Conservation (phyloP, 37 sponge, comb jelly and placozoan species). For the Lycopodina hypogea region DNA sequence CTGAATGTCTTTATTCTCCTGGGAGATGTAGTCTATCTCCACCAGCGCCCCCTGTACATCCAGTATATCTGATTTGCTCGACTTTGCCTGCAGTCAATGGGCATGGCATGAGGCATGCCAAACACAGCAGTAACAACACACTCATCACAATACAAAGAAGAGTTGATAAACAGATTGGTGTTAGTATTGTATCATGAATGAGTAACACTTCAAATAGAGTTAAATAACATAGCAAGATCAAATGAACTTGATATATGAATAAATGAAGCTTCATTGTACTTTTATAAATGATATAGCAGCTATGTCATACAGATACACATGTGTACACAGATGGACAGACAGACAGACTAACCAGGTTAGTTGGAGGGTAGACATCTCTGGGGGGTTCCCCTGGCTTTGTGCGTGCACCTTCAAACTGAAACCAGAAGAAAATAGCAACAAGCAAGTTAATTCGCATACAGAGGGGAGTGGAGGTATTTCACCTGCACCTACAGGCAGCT, state of each 20-base stretch:
- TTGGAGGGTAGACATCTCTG: constrained; percentile 49
- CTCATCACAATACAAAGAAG: not conserved
- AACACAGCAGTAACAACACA: too few species aligned
- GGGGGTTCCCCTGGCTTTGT: constrained; percentile 35
- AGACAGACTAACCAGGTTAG: constrained; percentile 36
- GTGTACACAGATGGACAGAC: too few species aligned
- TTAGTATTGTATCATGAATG: not conserved
- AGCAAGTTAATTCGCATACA: too few species aligned
- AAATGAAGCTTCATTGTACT: not conserved
- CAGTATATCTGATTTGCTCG: constrained; percentile 12
- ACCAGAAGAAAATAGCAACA: not conserved
- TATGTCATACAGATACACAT: too few species aligned
- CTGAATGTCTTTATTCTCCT: constrained; percentile 48
- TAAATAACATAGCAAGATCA: not conserved
- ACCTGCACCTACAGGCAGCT: too few species aligned
- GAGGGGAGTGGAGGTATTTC: too few species aligned
- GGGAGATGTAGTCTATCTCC: constrained; percentile 53
- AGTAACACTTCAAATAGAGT: too few species aligned
- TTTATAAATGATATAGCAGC: not conserved
- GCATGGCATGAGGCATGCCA: too few species aligned
- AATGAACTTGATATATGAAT: not conserved
- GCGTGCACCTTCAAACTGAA: constrained; percentile 31
- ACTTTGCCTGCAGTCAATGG: constrained; percentile 14
- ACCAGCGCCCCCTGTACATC: constrained; percentile 19
- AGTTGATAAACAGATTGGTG: not conserved